Evolutionary conservation across 2,888 invertebrate genomes (phyloP).

Genomic region (Matsumyia berberina): DNA sequence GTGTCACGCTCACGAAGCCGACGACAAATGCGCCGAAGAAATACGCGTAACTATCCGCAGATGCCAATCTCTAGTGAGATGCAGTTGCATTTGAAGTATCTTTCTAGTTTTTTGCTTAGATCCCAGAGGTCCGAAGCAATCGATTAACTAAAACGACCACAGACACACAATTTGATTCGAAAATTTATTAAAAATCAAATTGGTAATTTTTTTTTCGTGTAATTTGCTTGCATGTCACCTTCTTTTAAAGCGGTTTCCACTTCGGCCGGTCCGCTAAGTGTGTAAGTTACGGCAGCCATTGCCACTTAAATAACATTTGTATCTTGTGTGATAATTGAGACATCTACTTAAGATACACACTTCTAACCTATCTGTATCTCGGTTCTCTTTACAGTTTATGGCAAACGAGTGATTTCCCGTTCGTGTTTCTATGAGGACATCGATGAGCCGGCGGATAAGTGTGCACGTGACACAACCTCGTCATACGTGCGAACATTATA

Average conservation of each 20-base stretch:
- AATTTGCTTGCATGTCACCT: constrained; percentile 69
- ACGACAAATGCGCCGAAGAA: constrained; percentile 25
- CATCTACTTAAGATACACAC: constrained; percentile 53
- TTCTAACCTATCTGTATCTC: constrained; percentile 29
- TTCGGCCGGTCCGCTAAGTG: constrained; percentile 1
- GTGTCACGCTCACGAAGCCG: constrained; percentile 60
- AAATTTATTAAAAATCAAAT: constrained; percentile 72
- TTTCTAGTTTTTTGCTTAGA: constrained; percentile 41
- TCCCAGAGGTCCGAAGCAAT: constrained; percentile 9
- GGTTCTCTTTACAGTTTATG: constrained; percentile 82
- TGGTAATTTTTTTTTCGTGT: constrained; percentile 54
- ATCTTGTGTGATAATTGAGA: constrained; percentile 69
- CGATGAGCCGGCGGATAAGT: constrained; percentile 83
- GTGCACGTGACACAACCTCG: constrained; percentile 82
- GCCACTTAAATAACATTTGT: constrained; percentile 63
- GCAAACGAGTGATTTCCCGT: constrained; percentile 83
- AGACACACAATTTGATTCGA: constrained; percentile 65
- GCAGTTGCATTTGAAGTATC: constrained; percentile 61
- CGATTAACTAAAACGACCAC: constrained; percentile 60
- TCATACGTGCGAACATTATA: constrained; percentile 83
- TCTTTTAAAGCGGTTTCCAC: constrained; percentile 45
- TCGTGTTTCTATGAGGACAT: constrained; percentile 84
- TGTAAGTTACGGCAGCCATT: constrained; percentile 48
- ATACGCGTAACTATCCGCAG: constrained; percentile 73
- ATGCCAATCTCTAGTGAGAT: constrained; percentile 64